phyloP scores from a whole-genome alignment of 1,140 invertebrate species.

The Lepidurus apus region DNA sequence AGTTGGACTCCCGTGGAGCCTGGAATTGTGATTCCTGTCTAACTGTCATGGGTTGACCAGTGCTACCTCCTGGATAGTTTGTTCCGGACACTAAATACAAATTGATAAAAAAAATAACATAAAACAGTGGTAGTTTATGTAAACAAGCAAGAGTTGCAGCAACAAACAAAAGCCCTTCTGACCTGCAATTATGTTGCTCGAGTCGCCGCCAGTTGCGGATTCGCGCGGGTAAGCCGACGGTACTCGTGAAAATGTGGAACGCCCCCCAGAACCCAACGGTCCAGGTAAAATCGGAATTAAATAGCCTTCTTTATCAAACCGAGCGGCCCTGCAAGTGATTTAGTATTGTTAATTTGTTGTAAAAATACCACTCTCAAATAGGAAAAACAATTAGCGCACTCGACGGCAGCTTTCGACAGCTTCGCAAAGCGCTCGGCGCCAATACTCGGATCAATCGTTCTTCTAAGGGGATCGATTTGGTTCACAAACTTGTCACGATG shows the following conservation, averaged over 20 bases:
- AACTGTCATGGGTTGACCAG: neutral
- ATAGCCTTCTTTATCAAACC: constrained; percentile 26
- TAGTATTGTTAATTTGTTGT: too few species aligned
- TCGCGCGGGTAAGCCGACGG: neutral
- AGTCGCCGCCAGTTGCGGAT: neutral
- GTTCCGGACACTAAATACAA: neutral
- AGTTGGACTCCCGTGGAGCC: neutral
- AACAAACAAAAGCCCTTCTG: neutral
- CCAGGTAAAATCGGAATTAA: constrained; percentile 5
- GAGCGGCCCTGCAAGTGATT: neutral
- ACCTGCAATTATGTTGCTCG: neutral
- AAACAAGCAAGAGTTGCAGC: too few species aligned
- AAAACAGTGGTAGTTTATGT: too few species aligned
- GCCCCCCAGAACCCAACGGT: neutral
- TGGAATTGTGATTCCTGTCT: neutral
- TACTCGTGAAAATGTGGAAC: neutral
- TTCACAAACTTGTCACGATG: too few species aligned
- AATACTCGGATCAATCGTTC: too few species aligned
- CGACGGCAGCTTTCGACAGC: neutral
- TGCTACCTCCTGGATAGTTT: neutral
- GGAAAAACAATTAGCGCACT: neutral
- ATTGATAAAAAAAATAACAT: neutral
- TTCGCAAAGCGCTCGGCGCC: neutral
- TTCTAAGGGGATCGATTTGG: too few species aligned
- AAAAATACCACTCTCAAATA: neutral